phyloP scores from a whole-genome alignment of 1,140 invertebrate genomes.

The Eubasilissa regina region DNA sequence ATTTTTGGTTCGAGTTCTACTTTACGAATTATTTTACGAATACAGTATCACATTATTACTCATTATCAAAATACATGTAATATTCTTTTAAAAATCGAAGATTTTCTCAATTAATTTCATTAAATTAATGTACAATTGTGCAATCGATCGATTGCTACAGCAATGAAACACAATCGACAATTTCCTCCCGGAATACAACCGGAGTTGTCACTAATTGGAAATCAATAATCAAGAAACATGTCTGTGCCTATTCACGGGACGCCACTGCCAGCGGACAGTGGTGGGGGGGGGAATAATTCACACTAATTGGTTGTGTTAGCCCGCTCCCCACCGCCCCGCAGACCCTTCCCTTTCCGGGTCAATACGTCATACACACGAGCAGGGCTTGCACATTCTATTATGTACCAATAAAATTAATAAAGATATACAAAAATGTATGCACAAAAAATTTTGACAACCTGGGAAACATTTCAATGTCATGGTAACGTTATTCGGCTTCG shows the following conservation, averaged over 20 bases:
- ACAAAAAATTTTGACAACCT: no score
- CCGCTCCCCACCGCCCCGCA: constrained; percentile 16
- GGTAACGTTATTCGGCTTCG: no score
- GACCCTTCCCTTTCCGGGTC: not conserved
- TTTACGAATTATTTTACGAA: no score
- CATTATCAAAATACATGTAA: no score
- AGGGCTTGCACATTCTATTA: not conserved
- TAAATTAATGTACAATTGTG: no score
- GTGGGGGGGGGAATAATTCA: constrained; percentile 56
- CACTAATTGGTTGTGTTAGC: constrained; percentile 56
- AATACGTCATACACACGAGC: constrained; percentile 23
- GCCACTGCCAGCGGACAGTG: constrained; percentile 40
- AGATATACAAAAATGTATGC: no score
- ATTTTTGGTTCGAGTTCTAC: no score
- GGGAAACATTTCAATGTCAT: no score
- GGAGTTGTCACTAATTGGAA: constrained; percentile 55
- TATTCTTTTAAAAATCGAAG: no score
- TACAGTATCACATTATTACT: no score
- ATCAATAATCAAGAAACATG: constrained; percentile 60
- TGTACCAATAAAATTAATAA: no score
- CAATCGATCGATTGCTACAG: not conserved
- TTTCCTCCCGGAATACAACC: not conserved
- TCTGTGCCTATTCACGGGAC: constrained; percentile 42
- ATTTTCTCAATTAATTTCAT: no score
- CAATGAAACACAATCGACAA: not conserved